Evolutionary conservation across 2,797 vertebrate genomes (phyloP).

Genomic region (Protonibea diacanthus): DNA sequence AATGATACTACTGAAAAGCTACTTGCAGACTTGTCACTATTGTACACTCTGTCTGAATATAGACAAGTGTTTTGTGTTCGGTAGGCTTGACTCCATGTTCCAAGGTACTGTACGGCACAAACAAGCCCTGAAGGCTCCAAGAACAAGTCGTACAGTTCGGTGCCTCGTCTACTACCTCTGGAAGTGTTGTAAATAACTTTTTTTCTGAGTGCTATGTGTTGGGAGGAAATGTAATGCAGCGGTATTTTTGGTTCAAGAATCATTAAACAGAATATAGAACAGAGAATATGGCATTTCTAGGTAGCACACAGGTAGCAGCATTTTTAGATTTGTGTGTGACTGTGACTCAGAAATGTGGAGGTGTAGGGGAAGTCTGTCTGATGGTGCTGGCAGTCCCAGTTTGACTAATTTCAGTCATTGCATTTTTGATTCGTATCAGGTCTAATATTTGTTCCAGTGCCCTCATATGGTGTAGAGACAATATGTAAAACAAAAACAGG

Average conservation of each 20-base stretch:
- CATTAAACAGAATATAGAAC: not conserved
- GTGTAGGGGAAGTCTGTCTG: slow-evolving; percentile 34
- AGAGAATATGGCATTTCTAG: not conserved
- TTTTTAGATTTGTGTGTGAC: not conserved
- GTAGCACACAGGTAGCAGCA: not conserved
- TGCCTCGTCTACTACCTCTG: not conserved
- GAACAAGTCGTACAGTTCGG: not conserved
- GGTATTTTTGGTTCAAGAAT: not conserved
- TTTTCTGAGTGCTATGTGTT: not conserved
- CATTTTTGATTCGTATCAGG: not conserved
- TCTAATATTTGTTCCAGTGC: not conserved
- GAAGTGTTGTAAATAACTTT: not conserved
- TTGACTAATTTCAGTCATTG: slow-evolving; percentile 19
- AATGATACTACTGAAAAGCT: slow-evolving; percentile 9
- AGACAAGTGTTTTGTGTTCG: slow-evolving; percentile 20
- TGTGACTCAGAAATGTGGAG: slow-evolving; percentile 25
- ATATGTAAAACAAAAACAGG: not conserved
- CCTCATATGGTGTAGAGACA: not conserved
- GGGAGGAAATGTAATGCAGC: not conserved
- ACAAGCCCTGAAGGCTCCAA: slow-evolving; percentile 1
- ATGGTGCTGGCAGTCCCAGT: not conserved
- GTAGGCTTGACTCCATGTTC: slow-evolving; percentile 8
- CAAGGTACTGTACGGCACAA: not conserved
- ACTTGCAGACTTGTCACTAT: slow-evolving; percentile 7
- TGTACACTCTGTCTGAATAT: slow-evolving; percentile 22